These are phyloP conservation scores for Linnaemya tessellans DNA, from an alignment of 2,888 invertebrate genomes.

Conservation along the genomic window DNA sequence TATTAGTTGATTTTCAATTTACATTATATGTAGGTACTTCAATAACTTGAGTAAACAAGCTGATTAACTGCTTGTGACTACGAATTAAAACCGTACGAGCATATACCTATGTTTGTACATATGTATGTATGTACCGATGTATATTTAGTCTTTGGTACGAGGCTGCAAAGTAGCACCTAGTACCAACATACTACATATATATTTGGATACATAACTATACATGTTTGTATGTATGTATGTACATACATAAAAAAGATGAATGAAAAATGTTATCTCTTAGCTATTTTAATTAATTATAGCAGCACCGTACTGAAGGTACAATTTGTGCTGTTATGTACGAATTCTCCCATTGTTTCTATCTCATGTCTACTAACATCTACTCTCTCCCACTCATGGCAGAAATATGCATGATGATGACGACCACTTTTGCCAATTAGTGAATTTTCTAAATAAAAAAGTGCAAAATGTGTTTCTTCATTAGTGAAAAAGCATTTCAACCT, in stretches of 20 bases:
- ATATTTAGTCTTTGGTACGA: no score
- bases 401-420: slow-evolving; percentile 43
- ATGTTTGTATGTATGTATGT: background rate
- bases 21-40: no score
- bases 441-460: slow-evolving; percentile 73
- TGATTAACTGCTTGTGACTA: no score
- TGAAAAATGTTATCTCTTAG: slow-evolving; percentile 9
- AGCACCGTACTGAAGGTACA: background rate
- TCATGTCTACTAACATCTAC: slow-evolving; percentile 28
- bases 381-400: background rate
- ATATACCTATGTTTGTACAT: background rate
- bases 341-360: slow-evolving; percentile 30
- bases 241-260: background rate
- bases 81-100: no score
- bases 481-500: slow-evolving; percentile 80
- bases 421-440: slow-evolving; percentile 80
- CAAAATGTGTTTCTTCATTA: slow-evolving; percentile 79
- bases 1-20: no score
- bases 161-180: no score
- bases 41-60: no score
- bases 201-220: background rate
- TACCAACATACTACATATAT: background rate
- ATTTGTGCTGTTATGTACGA: background rate
- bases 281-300: slow-evolving; percentile 67
- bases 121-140: background rate